phyloP scores from a whole-genome alignment of 2,113 vertebrate genomes.

The Gymnarchus niloticus region DNA sequence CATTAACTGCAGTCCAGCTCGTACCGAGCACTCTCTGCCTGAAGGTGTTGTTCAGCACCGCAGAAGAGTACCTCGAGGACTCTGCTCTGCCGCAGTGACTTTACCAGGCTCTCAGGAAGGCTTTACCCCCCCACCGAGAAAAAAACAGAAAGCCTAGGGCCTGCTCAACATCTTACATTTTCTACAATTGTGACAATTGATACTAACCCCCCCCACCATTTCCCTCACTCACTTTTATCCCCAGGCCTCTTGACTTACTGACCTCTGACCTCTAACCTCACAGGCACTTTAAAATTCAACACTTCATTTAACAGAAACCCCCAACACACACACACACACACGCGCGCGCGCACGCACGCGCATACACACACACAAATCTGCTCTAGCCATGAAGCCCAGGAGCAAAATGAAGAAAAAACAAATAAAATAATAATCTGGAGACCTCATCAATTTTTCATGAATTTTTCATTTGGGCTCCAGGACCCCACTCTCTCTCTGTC shows the following conservation, averaged over 20 bases:
- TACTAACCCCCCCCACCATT: neutral
- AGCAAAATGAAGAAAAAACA: constrained; percentile 36
- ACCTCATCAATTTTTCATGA: constrained; percentile 98
- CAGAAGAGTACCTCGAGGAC: neutral
- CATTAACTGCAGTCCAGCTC: neutral
- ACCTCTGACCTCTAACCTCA: constrained; percentile 65
- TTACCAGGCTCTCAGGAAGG: neutral
- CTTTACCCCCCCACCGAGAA: neutral
- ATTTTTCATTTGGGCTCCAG: constrained; percentile 87
- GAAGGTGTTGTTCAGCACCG: neutral
- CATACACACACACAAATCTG: neutral
- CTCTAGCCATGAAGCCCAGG: constrained; percentile 39
- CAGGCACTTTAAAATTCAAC: constrained; percentile 61
- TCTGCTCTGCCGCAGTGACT: neutral
- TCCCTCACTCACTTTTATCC: constrained; percentile 30
- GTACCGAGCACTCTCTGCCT: no score
- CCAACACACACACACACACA: neutral
- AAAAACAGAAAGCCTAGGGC: neutral
- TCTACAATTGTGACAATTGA: constrained; percentile 24
- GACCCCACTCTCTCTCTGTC: constrained; percentile 44
- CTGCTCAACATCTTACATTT: constrained; percentile 1
- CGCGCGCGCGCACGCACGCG: constrained; percentile 35
- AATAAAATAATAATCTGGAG: constrained; percentile 72
- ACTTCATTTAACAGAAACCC: constrained; percentile 57
- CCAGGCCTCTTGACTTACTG: constrained; percentile 33